Evolutionary conservation across 2,797 vertebrate genomes (phyloP).

Genomic region (Diplodus sargus): DNA sequence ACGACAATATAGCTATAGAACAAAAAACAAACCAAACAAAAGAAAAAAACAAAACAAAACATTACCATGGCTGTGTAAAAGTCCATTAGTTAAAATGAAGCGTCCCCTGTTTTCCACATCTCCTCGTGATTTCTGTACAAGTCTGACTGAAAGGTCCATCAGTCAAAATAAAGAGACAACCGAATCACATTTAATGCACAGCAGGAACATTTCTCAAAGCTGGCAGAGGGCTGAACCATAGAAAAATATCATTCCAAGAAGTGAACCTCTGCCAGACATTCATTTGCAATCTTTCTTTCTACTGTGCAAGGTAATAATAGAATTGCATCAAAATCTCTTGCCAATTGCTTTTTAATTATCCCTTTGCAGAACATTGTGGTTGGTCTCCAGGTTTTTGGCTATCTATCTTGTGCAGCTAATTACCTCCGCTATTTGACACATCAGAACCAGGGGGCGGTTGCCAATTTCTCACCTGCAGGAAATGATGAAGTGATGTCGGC

Average conservation of each 20-base stretch:
- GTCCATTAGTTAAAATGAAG: background rate
- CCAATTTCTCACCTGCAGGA: conserved; percentile 42
- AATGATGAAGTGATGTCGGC: background rate
- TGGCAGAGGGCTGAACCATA: conserved; percentile 32
- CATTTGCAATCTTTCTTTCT: conserved; percentile 25
- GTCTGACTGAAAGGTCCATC: background rate
- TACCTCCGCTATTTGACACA: conserved; percentile 35
- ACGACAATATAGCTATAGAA: background rate
- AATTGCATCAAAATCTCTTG: conserved; percentile 45
- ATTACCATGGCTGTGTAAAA: background rate
- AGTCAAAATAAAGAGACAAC: conserved; percentile 17
- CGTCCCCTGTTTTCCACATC: background rate
- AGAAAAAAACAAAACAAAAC: no score
- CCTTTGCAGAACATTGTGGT: conserved; percentile 39
- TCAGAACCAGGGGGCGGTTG: conserved; percentile 27
- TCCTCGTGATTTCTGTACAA: background rate
- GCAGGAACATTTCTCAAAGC: conserved; percentile 23
- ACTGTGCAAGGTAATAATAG: conserved; percentile 32
- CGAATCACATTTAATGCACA: conserved; percentile 22
- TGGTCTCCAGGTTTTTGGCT: conserved; percentile 33
- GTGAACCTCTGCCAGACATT: conserved; percentile 21
- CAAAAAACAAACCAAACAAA: no score
- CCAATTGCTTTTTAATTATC: conserved; percentile 65
- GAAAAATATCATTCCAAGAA: conserved; percentile 13
- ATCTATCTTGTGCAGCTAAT: conserved; percentile 53